Evolutionary conservation across 2,888 invertebrate species (phyloP).

Genomic region (Hirtodrosophila duncani): DNA sequence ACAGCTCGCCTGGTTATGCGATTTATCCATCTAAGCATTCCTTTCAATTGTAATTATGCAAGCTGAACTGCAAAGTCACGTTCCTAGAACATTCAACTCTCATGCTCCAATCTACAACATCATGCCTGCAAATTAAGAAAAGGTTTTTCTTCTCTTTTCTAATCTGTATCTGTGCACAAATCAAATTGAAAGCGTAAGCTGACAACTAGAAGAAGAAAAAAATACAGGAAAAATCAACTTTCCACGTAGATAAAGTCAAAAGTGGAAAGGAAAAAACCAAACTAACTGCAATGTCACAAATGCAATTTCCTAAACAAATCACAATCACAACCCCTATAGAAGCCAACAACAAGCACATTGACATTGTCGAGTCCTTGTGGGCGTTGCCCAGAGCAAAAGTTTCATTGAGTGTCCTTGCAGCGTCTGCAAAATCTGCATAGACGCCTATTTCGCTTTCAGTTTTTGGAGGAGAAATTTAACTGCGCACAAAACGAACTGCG

Average conservation of each 20-base stretch:
- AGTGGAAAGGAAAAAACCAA: constrained; percentile 53
- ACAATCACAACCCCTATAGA: background rate
- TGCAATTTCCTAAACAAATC: constrained; percentile 17
- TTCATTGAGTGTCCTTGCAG: constrained; percentile 48
- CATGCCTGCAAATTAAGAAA: too few relatives aligned
- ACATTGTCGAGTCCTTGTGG: constrained; percentile 53
- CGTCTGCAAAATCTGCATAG: constrained; percentile 71
- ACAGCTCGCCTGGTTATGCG: too few relatives aligned
- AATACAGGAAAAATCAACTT: constrained; percentile 1
- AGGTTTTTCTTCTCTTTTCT: too few relatives aligned
- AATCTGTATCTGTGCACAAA: constrained; percentile 25
- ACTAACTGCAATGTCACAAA: constrained; percentile 55
- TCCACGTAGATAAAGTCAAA: constrained; percentile 26
- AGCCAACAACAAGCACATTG: constrained; percentile 22
- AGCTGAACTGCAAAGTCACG: too few relatives aligned
- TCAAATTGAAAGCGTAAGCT: constrained; percentile 39
- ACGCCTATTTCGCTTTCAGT: constrained; percentile 33
- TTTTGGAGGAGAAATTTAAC: constrained; percentile 52
- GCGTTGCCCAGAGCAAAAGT: constrained; percentile 50
- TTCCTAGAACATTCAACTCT: too few relatives aligned
- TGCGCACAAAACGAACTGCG: constrained; percentile 54
- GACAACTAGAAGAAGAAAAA: constrained; percentile 1
- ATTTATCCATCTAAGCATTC: too few relatives aligned
- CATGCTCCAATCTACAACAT: too few relatives aligned
- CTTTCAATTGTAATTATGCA: too few relatives aligned